Evolutionary conservation across 2,797 vertebrate genomes (phyloP).

Genomic region (Danio tinwini): DNA sequence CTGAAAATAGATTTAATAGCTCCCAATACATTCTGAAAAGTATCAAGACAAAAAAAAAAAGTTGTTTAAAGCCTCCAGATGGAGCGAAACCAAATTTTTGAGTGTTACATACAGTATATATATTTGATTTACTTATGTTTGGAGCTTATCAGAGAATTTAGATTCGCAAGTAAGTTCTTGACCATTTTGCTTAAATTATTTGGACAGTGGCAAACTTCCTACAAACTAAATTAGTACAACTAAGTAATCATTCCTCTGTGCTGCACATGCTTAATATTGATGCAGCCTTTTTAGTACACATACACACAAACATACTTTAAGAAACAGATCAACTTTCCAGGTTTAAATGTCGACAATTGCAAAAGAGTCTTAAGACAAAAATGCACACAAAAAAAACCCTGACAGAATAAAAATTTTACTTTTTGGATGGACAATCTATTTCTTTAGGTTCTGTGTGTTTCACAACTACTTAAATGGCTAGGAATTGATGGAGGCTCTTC

Average conservation of each 20-base stretch:
- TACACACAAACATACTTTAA: background rate
- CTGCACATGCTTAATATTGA: background rate
- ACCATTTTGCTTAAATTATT: background rate
- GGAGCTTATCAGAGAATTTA: background rate
- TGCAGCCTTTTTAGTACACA: no score
- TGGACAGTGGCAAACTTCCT: background rate
- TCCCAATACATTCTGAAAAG: constrained; percentile 41
- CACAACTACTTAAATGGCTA: constrained; percentile 34
- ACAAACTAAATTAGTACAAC: background rate
- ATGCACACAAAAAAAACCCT: background rate
- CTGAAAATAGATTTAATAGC: constrained; percentile 52
- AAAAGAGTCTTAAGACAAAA: background rate
- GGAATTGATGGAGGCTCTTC: constrained; percentile 27
- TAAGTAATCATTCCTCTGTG: background rate
- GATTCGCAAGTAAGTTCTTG: background rate
- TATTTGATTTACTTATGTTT: background rate
- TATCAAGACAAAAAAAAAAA: constrained; percentile 22
- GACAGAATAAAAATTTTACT: background rate
- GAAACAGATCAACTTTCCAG: background rate
- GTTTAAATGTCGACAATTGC: background rate
- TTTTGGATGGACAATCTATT: background rate
- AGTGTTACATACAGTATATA: background rate
- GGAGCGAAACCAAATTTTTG: constrained; percentile 30
- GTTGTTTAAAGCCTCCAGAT: constrained; percentile 32
- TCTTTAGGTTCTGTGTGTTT: constrained; percentile 18